Percentiles rank a stretch among this genome's conserved stretches.
Conservation (phyloP, 2,797 vertebrate species). For the Nasua narica region DNA sequence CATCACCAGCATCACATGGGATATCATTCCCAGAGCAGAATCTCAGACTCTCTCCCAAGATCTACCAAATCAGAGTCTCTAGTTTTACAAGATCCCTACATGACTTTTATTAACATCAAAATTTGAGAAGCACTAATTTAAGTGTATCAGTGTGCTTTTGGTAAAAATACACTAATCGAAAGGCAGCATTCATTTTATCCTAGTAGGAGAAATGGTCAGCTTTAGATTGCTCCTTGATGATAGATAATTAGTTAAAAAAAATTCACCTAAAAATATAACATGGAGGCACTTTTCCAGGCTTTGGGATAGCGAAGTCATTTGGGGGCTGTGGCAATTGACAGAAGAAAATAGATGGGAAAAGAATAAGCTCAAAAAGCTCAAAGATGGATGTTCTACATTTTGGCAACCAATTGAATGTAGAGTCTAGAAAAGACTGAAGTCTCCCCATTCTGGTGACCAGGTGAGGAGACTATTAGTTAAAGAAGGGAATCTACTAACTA, state of each 20-base stretch:
- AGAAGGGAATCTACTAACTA: not conserved
- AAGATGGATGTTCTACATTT: not conserved
- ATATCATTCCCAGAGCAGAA: not conserved
- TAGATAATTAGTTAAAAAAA: slow-evolving; percentile 12
- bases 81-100: not conserved
- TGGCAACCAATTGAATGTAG: not conserved
- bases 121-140: not conserved
- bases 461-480: not conserved
- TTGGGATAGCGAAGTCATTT: not conserved
- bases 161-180: not conserved
- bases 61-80: not conserved
- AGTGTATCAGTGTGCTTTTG: not conserved
- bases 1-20: not conserved
- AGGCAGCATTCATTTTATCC: not conserved
- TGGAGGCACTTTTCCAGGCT: not conserved
- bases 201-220: not conserved
- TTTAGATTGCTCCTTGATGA: not conserved
- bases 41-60: not conserved
- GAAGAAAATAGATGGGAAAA: not conserved
- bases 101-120: not conserved
- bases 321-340: not conserved
- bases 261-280: not conserved
- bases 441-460: not conserved
- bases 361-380: not conserved
- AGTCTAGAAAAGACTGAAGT: not conserved